These are phyloP conservation scores for Sciaenops ocellatus DNA, from an alignment of 2,797 vertebrate species.

Conservation along the genomic window DNA sequence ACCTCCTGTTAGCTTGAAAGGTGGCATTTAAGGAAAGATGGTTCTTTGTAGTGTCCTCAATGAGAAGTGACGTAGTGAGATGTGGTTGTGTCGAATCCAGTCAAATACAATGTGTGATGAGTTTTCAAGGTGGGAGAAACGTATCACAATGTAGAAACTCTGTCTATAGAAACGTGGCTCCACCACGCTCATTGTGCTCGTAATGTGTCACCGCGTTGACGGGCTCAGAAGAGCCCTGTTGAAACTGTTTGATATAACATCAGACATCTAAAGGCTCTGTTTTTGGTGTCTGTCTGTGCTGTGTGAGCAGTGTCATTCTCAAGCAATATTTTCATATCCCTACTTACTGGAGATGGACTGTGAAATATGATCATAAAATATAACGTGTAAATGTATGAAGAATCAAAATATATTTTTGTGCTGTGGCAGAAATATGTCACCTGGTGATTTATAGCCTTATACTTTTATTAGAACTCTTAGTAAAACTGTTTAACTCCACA, in stretches of 20 bases:
- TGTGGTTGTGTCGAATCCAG: slow-evolving; percentile 2
- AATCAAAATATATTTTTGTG: slow-evolving; percentile 27
- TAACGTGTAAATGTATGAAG: slow-evolving; percentile 25
- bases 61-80: background rate
- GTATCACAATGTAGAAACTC: too few relatives aligned
- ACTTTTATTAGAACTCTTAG: slow-evolving; percentile 24
- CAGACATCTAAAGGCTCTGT: background rate
- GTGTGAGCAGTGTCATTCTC: slow-evolving; percentile 24
- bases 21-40: background rate
- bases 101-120: background rate
- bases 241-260: background rate
- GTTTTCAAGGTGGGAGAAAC: background rate
- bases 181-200: background rate
- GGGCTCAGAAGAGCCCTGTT: background rate
- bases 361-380: slow-evolving; percentile 19
- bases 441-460: slow-evolving; percentile 27
- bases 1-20: slow-evolving; percentile 10
- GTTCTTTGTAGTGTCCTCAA: background rate
- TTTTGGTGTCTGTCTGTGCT: background rate
- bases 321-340: slow-evolving; percentile 34
- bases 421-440: slow-evolving; percentile 15
- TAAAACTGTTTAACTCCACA: slow-evolving; percentile 26
- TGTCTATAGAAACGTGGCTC: background rate
- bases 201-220: slow-evolving; percentile 2
- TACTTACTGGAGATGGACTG: slow-evolving; percentile 35